Evolutionary conservation across 2,797 vertebrate species (phyloP).

Genomic region (Darevskia mixta): DNA sequence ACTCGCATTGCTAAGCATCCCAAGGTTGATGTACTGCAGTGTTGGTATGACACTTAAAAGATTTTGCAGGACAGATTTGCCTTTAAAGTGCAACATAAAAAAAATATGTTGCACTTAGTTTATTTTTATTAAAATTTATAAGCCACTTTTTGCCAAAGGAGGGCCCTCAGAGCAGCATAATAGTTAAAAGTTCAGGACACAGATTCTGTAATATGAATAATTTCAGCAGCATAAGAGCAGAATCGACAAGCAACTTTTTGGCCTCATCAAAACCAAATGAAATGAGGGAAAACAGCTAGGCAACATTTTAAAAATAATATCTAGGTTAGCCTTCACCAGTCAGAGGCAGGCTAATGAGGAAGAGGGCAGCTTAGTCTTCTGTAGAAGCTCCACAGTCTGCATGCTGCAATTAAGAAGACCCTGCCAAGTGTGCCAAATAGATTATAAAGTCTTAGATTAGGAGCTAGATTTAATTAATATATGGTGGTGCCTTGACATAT

Average conservation of each 20-base stretch:
- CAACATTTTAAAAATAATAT: not conserved
- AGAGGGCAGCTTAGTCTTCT: not conserved
- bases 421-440: not conserved
- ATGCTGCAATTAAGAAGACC: not conserved
- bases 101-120: not conserved
- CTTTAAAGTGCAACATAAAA: not conserved
- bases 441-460: not conserved
- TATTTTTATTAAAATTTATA: not conserved
- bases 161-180: not conserved
- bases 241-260: too few species aligned
- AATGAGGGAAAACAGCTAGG: not conserved
- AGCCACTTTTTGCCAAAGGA: not conserved
- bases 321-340: not conserved
- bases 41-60: not conserved
- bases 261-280: not conserved
- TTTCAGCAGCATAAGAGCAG: not conserved
- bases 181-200: not conserved
- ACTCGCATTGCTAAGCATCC: not conserved
- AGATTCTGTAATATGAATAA: not conserved
- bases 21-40: not conserved
- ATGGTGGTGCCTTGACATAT: not conserved
- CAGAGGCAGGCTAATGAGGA: not conserved
- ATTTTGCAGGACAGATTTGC: not conserved
- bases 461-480: not conserved
- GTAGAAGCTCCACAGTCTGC: not conserved